These are phyloP conservation scores for Caranx ignobilis DNA, from an alignment of 2,113 vertebrate species.

Conservation along the genomic window DNA sequence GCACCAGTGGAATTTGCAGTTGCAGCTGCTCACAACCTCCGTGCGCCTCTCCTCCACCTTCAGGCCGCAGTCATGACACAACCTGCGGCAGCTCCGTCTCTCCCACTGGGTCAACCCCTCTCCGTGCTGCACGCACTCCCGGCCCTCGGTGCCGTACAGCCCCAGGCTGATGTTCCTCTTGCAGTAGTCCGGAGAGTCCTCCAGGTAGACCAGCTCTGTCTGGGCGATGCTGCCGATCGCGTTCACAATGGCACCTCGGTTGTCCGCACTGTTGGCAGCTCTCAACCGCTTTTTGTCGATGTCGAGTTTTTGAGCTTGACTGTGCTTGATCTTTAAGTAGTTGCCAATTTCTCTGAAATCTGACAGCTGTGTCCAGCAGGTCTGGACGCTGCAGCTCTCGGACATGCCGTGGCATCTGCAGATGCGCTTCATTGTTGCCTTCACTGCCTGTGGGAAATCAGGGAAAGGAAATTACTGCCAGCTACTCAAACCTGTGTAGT, in stretches of 20 bases:
- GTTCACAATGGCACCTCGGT: slow-evolving; percentile 84
- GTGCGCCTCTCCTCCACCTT: slow-evolving; percentile 88
- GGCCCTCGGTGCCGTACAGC: slow-evolving; percentile 92
- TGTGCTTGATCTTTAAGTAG: slow-evolving; percentile 92
- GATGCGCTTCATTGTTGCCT: slow-evolving; percentile 90
- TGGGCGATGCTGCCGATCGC: slow-evolving; percentile 85
- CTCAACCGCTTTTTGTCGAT: slow-evolving; percentile 88
- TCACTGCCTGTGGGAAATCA: slow-evolving; percentile 87
- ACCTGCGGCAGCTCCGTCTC: slow-evolving; percentile 88
- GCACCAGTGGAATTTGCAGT: slow-evolving; percentile 99
- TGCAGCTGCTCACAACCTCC: slow-evolving; percentile 91
- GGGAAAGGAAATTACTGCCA: not conserved
- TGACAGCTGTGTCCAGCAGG: slow-evolving; percentile 95
- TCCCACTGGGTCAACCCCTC: slow-evolving; percentile 87
- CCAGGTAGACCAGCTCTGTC: slow-evolving; percentile 92
- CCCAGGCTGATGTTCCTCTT: slow-evolving; percentile 89
- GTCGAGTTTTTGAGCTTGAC: slow-evolving; percentile 91
- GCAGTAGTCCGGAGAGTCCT: slow-evolving; percentile 97
- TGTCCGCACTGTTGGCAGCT: slow-evolving; percentile 92
- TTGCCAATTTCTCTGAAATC: slow-evolving; percentile 93
- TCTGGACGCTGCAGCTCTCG: slow-evolving; percentile 95
- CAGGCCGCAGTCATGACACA: slow-evolving; percentile 94
- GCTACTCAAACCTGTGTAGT: no score
- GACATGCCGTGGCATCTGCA: slow-evolving; percentile 98
- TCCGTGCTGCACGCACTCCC: slow-evolving; percentile 90